Percentiles rank a stretch among this genome's conserved stretches.
Evolutionary conservation across 2,797 vertebrate genomes (phyloP).

Genomic region (Sebastolobus alascanus): DNA sequence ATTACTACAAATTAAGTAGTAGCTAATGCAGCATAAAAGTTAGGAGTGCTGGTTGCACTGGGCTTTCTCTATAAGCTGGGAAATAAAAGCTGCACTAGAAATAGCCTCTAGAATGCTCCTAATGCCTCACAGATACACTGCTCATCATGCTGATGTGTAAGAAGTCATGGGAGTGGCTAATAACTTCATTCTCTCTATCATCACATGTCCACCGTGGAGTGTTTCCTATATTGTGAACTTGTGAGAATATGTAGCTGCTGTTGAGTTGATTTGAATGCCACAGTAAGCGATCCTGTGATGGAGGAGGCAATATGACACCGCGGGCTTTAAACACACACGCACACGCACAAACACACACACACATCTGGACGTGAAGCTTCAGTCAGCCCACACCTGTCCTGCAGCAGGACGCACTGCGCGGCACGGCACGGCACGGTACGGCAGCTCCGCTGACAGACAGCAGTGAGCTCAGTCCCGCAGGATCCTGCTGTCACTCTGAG

Average conservation of each 20-base stretch:
- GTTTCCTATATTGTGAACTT: not conserved
- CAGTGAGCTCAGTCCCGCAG: constrained; percentile 12
- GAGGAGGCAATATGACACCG: constrained; percentile 22
- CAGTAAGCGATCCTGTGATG: not conserved
- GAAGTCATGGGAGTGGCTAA: not conserved
- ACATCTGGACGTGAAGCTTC: constrained; percentile 26
- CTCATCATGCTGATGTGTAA: not conserved
- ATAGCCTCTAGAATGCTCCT: not conserved
- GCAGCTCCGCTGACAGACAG: constrained; percentile 5
- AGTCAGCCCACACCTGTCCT: constrained; percentile 46
- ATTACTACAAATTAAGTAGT: not conserved
- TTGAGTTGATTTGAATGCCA: not conserved
- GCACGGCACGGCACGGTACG: not conserved
- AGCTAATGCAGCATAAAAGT: too few relatives aligned
- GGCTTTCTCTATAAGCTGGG: not conserved
- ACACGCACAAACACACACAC: constrained; percentile 19
- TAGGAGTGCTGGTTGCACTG: not conserved
- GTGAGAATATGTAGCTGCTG: not conserved
- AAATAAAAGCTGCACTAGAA: not conserved
- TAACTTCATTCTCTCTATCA: not conserved
- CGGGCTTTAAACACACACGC: not conserved
- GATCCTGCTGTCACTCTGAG: constrained; percentile 16
- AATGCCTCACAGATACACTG: too few relatives aligned
- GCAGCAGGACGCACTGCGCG: constrained; percentile 19
- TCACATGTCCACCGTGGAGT: not conserved